These are phyloP conservation scores for Madoqua kirkii DNA, from an alignment of 2,113 vertebrate genomes.

Conservation along the genomic window DNA sequence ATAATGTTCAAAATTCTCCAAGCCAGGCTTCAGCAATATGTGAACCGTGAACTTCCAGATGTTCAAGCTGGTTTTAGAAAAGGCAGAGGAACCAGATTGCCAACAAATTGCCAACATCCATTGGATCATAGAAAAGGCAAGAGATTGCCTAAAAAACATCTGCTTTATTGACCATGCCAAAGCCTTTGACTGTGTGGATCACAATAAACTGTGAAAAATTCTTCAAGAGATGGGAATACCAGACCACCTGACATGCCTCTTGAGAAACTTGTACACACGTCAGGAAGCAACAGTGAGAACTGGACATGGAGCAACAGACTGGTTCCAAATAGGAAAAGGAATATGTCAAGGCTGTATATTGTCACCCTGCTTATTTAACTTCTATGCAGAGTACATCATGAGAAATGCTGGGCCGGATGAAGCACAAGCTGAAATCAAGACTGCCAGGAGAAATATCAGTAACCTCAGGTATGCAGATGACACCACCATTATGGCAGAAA, in stretches of 20 bases:
- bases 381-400: neutral
- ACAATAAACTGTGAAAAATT: neutral
- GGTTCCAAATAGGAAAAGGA: neutral
- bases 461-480: neutral
- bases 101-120: neutral
- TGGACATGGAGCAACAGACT: neutral
- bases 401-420: fast-evolving
- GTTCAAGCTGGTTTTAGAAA: neutral
- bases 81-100: neutral
- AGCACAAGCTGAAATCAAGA: neutral
- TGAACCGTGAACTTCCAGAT: neutral
- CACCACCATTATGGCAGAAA: neutral
- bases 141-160: neutral
- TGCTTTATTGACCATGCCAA: neutral
- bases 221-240: neutral
- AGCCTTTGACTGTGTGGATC: neutral
- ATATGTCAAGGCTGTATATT: neutral
- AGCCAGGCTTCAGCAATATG: neutral
- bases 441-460: neutral
- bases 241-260: neutral
- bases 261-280: neutral
- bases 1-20: neutral
- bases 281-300: neutral
- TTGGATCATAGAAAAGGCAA: neutral
- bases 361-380: neutral